phyloP scores from a whole-genome alignment of 1,140 invertebrate species.

The Agraylea sexmaculata region DNA sequence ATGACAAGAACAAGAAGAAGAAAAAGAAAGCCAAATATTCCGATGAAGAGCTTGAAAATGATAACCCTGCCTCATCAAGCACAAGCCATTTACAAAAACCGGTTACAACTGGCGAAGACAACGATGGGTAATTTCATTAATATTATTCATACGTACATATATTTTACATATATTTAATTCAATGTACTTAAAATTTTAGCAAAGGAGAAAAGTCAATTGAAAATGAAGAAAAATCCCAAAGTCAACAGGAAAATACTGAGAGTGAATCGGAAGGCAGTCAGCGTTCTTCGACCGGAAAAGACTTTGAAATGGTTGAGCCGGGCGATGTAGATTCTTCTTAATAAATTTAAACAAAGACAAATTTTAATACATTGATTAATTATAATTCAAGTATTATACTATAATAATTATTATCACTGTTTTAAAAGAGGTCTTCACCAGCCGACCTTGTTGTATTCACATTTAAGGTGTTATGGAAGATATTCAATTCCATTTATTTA shows the following conservation, averaged over 20 bases:
- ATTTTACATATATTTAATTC: slow-evolving; percentile 2
- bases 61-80: slow-evolving; percentile 27
- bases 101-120: too few species aligned
- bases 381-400: background rate
- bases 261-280: slow-evolving; percentile 57
- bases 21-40: slow-evolving; percentile 70
- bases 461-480: too few species aligned
- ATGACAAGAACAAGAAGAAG: slow-evolving; percentile 54
- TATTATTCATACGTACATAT: too few species aligned
- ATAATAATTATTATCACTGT: background rate
- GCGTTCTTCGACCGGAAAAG: slow-evolving; percentile 63
- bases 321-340: slow-evolving; percentile 42
- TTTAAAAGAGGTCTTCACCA: too few species aligned
- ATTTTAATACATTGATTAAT: background rate
- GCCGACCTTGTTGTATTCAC: too few species aligned
- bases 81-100: background rate
- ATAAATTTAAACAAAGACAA: slow-evolving; percentile 5
- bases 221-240: slow-evolving; percentile 19
- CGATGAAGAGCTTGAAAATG: slow-evolving; percentile 51
- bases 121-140: too few species aligned
- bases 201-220: slow-evolving; percentile 15
- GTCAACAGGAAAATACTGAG: slow-evolving; percentile 33
- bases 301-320: slow-evolving; percentile 66
- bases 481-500: too few species aligned
- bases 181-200: slow-evolving; percentile 1